phyloP scores from a whole-genome alignment of 2,113 vertebrate species.

The Xiphorhynchus elegans region DNA sequence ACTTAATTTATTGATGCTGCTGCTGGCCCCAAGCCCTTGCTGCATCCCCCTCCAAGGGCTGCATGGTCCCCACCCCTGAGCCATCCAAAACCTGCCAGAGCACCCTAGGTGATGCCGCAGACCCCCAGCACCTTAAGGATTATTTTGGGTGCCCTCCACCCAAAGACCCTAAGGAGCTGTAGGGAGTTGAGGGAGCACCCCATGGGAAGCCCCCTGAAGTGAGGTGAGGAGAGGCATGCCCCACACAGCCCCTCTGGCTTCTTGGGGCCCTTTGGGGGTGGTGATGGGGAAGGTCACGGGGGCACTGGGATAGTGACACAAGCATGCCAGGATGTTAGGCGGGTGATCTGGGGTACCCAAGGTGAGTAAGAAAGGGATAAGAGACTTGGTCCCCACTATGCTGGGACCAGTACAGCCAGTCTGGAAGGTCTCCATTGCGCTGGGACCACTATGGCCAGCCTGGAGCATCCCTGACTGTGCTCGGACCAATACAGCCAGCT shows the following conservation, averaged over 20 bases:
- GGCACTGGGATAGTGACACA: background rate
- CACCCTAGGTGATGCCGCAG: background rate
- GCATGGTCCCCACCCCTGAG: background rate
- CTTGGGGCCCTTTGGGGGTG: background rate
- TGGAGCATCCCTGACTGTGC: background rate
- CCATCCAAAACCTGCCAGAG: no score
- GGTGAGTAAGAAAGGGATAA: background rate
- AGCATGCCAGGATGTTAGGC: background rate
- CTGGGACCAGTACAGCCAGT: background rate
- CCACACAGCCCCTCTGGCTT: background rate
- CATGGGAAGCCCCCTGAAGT: background rate
- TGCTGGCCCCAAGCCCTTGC: background rate
- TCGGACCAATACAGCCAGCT: background rate
- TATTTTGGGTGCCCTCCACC: background rate
- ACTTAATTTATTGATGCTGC: constrained; percentile 79
- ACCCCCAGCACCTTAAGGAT: background rate
- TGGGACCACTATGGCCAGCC: background rate
- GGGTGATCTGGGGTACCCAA: background rate
- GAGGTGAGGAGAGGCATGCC: background rate
- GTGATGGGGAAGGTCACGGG: background rate
- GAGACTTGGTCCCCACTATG: background rate
- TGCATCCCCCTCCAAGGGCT: background rate
- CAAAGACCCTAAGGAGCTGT: background rate
- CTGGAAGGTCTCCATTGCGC: background rate
- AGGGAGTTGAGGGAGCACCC: background rate